Percentiles rank a stretch among this genome's conserved stretches.
phyloP scores from a whole-genome alignment of 2,797 vertebrate species.

The Xyrichtys novacula region DNA sequence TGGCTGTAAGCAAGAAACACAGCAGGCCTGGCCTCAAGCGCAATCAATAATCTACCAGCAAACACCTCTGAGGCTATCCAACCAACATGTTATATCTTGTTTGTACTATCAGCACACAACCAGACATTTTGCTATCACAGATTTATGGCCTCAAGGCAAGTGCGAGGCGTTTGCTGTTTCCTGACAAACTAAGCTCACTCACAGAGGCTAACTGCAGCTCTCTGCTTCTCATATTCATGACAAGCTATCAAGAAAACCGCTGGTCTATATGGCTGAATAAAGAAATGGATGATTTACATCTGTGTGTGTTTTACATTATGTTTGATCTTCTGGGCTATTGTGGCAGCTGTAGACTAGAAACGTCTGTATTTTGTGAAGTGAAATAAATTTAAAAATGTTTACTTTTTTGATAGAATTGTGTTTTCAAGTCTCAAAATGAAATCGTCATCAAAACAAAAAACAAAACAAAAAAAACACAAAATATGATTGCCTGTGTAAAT shows the following conservation, averaged over 20 bases:
- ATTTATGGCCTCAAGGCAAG: background rate
- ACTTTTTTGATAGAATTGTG: too few relatives aligned
- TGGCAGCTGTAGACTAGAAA: too few relatives aligned
- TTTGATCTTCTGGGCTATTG: too few relatives aligned
- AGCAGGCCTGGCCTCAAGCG: background rate
- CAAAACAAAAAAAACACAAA: too few relatives aligned
- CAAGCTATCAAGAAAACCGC: too few relatives aligned
- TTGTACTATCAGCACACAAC: background rate
- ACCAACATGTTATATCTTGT: background rate
- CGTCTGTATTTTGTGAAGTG: too few relatives aligned
- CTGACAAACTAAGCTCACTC: background rate
- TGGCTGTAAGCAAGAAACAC: background rate
- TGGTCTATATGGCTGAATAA: too few relatives aligned
- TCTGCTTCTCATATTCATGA: background rate
- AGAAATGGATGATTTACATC: background rate
- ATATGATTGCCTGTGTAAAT: too few relatives aligned
- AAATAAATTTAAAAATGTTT: too few relatives aligned
- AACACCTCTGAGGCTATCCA: background rate
- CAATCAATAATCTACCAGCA: background rate
- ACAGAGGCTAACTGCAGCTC: background rate
- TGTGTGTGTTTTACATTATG: too few relatives aligned
- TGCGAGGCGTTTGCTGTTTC: background rate
- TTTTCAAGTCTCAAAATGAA: too few relatives aligned
- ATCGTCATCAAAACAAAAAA: too few relatives aligned
- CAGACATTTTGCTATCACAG: background rate